A percentile compares a stretch with the other conserved stretches of the same genome.
phyloP scores from a whole-genome alignment of 2,797 vertebrate genomes.

The Neosilurus hyrtlii region DNA sequence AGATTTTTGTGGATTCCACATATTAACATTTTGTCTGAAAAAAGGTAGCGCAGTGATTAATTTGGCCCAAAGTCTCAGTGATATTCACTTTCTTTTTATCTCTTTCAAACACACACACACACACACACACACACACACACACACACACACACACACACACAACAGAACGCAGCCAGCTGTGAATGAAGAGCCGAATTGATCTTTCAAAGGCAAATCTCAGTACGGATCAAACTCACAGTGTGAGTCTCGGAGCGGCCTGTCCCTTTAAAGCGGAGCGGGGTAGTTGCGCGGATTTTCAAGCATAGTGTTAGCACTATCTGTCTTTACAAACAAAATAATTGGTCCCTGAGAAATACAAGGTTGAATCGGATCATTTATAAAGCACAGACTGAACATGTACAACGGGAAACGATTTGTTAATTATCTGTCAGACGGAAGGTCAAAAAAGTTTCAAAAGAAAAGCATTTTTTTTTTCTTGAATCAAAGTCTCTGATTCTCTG shows the following conservation, averaged over 20 bases:
- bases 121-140: background rate
- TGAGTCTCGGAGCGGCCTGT: constrained; percentile 2
- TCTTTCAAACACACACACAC: background rate
- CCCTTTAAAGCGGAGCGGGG: constrained; percentile 20
- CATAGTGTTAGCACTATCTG: background rate
- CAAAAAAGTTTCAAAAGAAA: constrained; percentile 7
- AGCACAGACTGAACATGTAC: constrained; percentile 33
- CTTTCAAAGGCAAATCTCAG: constrained; percentile 35
- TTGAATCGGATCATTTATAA: constrained; percentile 46
- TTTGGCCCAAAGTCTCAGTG: constrained; percentile 10
- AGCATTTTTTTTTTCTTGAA: background rate
- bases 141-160: background rate
- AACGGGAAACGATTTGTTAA: constrained; percentile 11
- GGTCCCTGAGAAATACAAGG: constrained; percentile 56
- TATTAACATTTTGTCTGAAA: background rate
- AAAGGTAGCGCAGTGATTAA: constrained; percentile 2
- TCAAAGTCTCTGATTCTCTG: background rate
- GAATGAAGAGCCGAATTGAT: constrained; percentile 11
- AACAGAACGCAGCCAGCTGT: constrained; percentile 28
- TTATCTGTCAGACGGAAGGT: background rate
- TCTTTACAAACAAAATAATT: constrained; percentile 51
- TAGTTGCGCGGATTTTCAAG: background rate
- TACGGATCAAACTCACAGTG: constrained; percentile 16
- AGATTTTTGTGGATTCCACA: background rate
- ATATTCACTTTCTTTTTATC: background rate